Conservation (phyloP, 2,797 vertebrate genomes). For the Siniperca scherzeri region DNA sequence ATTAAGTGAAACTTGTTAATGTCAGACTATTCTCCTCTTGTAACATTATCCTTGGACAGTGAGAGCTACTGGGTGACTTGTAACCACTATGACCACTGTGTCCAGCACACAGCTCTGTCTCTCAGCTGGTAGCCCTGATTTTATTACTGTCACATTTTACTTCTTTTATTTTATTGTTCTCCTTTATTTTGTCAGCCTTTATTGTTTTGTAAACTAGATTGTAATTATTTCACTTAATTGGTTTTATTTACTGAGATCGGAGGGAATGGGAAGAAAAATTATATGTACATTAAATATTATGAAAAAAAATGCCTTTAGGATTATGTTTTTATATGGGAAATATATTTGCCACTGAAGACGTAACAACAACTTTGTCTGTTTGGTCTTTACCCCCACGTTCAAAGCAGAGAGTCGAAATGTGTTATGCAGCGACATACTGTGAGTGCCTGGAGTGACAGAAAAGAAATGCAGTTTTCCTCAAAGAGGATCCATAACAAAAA, state of each 20-base stretch:
- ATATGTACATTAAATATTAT: conserved; percentile 81
- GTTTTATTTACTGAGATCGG: conserved; percentile 73
- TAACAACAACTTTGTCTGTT: conserved; percentile 41
- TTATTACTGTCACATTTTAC: conserved; percentile 43
- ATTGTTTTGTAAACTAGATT: conserved; percentile 78
- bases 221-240: conserved; percentile 78
- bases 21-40: background rate
- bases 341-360: conserved; percentile 67
- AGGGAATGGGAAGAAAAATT: conserved; percentile 60
- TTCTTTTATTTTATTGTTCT: conserved; percentile 9
- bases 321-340: conserved; percentile 71
- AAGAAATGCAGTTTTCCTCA: conserved; percentile 75
- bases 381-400: conserved; percentile 36
- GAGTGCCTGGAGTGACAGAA: conserved; percentile 58
- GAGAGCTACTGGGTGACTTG: conserved; percentile 53
- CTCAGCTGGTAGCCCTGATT: conserved; percentile 83
- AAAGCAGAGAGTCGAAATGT: conserved; percentile 31
- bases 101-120: conserved; percentile 53
- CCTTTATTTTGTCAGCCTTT: conserved; percentile 56
- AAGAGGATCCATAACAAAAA: conserved; percentile 70
- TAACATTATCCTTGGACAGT: conserved; percentile 18
- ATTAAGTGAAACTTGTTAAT: background rate
- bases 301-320: conserved; percentile 56
- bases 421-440: conserved; percentile 26
- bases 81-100: conserved; percentile 80